Percentiles rank a stretch among this genome's conserved stretches.
These are phyloP conservation scores for Copidosoma floridanum DNA, from an alignment of 1,140 invertebrate species.

Conservation along the genomic window DNA sequence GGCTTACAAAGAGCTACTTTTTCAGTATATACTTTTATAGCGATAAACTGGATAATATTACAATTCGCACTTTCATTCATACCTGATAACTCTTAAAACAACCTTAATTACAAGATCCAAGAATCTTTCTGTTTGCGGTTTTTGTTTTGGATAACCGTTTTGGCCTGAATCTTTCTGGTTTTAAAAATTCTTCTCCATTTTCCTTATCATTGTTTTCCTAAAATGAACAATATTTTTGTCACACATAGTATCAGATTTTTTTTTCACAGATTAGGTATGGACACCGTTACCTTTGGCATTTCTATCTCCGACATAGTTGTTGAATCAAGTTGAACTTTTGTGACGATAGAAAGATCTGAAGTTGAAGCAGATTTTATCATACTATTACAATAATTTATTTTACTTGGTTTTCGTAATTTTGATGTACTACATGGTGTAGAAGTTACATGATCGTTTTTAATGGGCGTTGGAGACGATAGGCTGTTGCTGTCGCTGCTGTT, in stretches of 20 bases:
- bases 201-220: conserved; percentile 38
- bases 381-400: conserved; percentile 19
- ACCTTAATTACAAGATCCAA: conserved; percentile 35
- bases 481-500: conserved; percentile 6
- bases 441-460: conserved; percentile 21
- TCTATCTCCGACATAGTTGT: conserved; percentile 33
- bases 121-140: conserved; percentile 28
- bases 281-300: conserved; percentile 29
- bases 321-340: conserved; percentile 29
- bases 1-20: conserved; percentile 4
- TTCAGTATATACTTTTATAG: no score
- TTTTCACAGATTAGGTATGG: background rate
- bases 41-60: no score
- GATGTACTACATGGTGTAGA: conserved; percentile 29
- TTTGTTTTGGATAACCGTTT: conserved; percentile 34
- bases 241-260: background rate
- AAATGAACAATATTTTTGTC: conserved; percentile 1
- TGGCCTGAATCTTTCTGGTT: conserved; percentile 30
- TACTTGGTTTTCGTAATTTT: conserved; percentile 8
- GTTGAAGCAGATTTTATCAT: conserved; percentile 34
- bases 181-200: conserved; percentile 37
- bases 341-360: conserved; percentile 32
- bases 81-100: no score
- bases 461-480: conserved; percentile 3
- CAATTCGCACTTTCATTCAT: no score